Evolutionary conservation across 1,140 invertebrate species (phyloP).

Genomic region (Dolichoris vasculosae): DNA sequence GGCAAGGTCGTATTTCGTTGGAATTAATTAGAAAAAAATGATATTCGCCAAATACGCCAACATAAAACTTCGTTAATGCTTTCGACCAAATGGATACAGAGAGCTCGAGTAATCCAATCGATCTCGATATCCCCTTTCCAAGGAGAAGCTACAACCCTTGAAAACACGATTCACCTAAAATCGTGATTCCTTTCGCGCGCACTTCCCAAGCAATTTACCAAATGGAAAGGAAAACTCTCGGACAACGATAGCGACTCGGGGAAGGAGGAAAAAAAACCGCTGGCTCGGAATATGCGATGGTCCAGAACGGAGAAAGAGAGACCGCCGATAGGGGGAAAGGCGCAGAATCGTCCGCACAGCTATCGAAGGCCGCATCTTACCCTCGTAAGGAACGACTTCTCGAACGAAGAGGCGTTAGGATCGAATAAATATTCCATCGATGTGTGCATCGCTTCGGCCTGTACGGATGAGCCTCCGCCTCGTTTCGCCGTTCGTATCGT

Average conservation of each 20-base stretch:
- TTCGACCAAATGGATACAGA: slow-evolving; percentile 13
- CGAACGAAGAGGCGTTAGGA: slow-evolving; percentile 32
- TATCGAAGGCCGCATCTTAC: slow-evolving; percentile 38
- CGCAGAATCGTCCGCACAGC: background rate
- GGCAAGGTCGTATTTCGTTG: background rate
- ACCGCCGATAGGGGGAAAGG: background rate
- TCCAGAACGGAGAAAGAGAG: background rate
- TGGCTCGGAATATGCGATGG: background rate
- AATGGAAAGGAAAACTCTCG: slow-evolving; percentile 50
- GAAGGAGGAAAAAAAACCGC: background rate
- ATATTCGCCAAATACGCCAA: background rate
- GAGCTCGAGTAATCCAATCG: slow-evolving; percentile 3
- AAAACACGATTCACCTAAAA: slow-evolving; percentile 28
- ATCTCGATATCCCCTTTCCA: slow-evolving; percentile 6
- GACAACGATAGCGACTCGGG: background rate
- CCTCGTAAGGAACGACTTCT: background rate
- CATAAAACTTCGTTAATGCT: background rate
- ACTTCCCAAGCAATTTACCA: slow-evolving; percentile 47
- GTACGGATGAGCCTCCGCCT: background rate
- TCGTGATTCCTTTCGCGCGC: slow-evolving; percentile 29
- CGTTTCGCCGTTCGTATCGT: background rate
- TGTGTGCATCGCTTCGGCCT: background rate
- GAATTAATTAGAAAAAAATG: background rate
- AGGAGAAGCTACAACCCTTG: slow-evolving; percentile 6
- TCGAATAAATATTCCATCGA: slow-evolving; percentile 47